phyloP scores from a whole-genome alignment of 2,888 invertebrate species.

The Heliconius ethilla region DNA sequence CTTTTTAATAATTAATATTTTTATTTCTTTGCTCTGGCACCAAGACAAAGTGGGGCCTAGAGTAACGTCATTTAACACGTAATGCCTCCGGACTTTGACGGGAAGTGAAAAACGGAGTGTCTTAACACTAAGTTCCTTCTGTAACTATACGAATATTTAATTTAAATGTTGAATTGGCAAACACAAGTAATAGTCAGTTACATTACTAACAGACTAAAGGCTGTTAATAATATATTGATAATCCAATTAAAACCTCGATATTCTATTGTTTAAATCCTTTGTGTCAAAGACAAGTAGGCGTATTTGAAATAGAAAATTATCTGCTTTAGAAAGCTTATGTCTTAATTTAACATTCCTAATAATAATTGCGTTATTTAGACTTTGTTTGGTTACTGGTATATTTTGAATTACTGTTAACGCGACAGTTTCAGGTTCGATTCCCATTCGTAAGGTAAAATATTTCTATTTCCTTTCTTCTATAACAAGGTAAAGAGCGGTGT shows the following conservation, averaged over 20 bases:
- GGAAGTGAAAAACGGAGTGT: neutral
- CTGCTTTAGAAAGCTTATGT: neutral
- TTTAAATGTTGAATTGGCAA: neutral
- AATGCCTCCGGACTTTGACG: too few relatives aligned
- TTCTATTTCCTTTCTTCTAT: neutral
- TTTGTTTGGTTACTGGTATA: too few relatives aligned
- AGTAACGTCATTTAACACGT: too few relatives aligned
- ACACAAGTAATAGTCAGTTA: conserved; percentile 7
- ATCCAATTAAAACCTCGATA: conserved; percentile 39
- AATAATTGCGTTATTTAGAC: neutral
- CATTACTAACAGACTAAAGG: conserved; percentile 2
- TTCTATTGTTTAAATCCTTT: conserved; percentile 40
- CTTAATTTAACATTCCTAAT: neutral
- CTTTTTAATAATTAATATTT: too few relatives aligned
- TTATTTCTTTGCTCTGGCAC: too few relatives aligned
- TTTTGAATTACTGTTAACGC: neutral
- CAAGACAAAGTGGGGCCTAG: too few relatives aligned
- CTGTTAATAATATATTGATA: conserved; percentile 38
- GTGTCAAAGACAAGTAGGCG: conserved; percentile 32
- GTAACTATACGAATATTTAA: neutral
- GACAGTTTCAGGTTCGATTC: neutral
- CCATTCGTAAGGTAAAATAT: neutral
- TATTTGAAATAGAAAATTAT: conserved; percentile 8
- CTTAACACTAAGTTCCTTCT: neutral
- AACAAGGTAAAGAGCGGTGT: neutral